Percentiles rank a stretch among this genome's conserved stretches.
Conservation (phyloP, 2,797 vertebrate genomes). For the Amblyopsis hoosieri region DNA sequence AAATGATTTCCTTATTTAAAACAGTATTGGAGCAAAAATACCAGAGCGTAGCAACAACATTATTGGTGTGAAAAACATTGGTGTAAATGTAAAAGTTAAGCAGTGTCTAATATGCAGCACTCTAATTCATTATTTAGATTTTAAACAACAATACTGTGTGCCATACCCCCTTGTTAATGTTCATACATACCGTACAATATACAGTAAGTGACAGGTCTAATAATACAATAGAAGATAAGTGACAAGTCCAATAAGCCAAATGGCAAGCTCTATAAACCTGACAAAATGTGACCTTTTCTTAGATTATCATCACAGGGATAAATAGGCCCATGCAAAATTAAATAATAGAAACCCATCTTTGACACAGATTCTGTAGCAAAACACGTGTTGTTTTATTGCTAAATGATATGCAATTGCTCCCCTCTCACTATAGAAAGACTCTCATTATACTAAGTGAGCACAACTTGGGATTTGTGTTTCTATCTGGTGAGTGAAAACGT, state of each 20-base stretch:
- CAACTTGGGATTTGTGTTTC: constrained; percentile 63
- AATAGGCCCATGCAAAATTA: neutral
- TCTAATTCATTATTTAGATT: no score
- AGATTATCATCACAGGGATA: neutral
- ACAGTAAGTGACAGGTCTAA: no score
- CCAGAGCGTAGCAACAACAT: neutral
- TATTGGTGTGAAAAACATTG: neutral
- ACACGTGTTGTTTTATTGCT: constrained; percentile 54
- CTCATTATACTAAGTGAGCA: constrained; percentile 54
- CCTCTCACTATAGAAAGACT: constrained; percentile 34
- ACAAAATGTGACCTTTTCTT: neutral
- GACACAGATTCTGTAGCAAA: constrained; percentile 54
- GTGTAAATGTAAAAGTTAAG: constrained; percentile 15
- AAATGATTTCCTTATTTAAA: no score
- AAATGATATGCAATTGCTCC: constrained; percentile 45
- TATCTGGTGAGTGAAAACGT: constrained; percentile 63
- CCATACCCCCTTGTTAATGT: no score
- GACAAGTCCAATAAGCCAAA: no score
- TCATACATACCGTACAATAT: no score
- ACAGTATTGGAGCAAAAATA: no score
- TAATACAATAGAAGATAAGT: no score
- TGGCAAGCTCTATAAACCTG: neutral
- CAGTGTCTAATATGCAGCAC: no score
- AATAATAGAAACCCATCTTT: constrained; percentile 36
- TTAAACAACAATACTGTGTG: no score